These are phyloP conservation scores for Mus pahari DNA, from an alignment of 2,113 vertebrate species.

Conservation along the genomic window DNA sequence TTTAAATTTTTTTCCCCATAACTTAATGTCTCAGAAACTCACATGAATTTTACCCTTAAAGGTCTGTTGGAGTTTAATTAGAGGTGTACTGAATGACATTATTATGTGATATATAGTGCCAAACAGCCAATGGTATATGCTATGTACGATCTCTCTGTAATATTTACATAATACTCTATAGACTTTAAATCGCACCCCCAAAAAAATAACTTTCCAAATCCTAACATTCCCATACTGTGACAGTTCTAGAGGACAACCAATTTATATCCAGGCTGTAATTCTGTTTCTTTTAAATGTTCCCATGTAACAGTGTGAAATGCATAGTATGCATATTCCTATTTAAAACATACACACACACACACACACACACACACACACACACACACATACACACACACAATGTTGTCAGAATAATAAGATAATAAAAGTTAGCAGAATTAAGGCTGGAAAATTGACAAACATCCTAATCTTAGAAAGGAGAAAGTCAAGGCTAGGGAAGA, in stretches of 20 bases:
- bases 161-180: neutral
- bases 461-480: neutral
- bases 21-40: slow-evolving; percentile 18
- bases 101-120: neutral
- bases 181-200: neutral
- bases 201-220: slow-evolving; percentile 8
- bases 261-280: neutral
- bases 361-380: neutral
- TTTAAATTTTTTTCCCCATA: neutral
- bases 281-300: slow-evolving; percentile 37
- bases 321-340: neutral
- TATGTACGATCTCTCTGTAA: neutral
- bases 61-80: neutral
- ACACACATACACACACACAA: neutral
- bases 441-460: neutral
- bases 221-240: neutral
- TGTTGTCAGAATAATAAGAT: slow-evolving; percentile 4
- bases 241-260: neutral
- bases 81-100: neutral
- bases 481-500: neutral
- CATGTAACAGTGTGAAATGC: neutral
- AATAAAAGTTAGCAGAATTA: neutral
- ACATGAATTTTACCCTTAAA: neutral
- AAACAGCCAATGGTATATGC: neutral
- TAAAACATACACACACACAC: neutral